Percentiles rank a stretch among this genome's conserved stretches.
phyloP scores from a whole-genome alignment of 2,113 vertebrate species.

The Nyctibius bracteatus region DNA sequence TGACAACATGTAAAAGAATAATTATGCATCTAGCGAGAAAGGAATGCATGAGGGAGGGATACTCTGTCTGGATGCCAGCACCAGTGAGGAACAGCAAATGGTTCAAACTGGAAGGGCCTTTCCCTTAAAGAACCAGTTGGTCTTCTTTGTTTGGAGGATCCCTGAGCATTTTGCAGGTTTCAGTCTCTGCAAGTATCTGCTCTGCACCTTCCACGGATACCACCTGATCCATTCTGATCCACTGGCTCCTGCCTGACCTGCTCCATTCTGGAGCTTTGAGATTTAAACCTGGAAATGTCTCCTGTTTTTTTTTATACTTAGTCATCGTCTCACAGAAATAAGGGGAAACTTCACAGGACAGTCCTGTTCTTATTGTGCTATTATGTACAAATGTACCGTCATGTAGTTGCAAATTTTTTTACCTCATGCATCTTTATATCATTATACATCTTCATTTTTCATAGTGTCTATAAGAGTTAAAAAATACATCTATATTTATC shows the following conservation, averaged over 20 bases:
- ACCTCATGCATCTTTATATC: not conserved
- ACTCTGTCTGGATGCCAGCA: conserved; percentile 41
- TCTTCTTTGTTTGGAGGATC: not conserved
- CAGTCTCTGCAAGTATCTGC: not conserved
- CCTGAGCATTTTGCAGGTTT: not conserved
- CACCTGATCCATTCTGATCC: not conserved
- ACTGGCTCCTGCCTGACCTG: not conserved
- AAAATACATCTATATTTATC: not conserved
- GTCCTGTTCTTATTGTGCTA: not conserved
- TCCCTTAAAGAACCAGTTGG: conserved; percentile 11
- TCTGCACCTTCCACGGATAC: rapidly evolving
- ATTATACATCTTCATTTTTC: not conserved
- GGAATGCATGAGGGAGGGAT: conserved; percentile 58
- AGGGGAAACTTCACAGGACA: not conserved
- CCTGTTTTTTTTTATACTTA: not conserved
- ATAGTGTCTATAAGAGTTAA: not conserved
- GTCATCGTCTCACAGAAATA: not conserved
- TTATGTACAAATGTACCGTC: not conserved
- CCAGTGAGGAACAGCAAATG: conserved; percentile 37
- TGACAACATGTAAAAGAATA: conserved; percentile 54
- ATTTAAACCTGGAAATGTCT: not conserved
- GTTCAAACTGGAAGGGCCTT: conserved; percentile 28
- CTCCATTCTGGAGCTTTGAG: not conserved
- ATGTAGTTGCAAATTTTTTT: not conserved
- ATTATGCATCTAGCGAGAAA: conserved; percentile 58